A percentile compares a stretch with the other conserved stretches of the same genome.
Evolutionary conservation across 2,888 invertebrate species (phyloP).

Genomic region (Drosophila nigricruria): DNA sequence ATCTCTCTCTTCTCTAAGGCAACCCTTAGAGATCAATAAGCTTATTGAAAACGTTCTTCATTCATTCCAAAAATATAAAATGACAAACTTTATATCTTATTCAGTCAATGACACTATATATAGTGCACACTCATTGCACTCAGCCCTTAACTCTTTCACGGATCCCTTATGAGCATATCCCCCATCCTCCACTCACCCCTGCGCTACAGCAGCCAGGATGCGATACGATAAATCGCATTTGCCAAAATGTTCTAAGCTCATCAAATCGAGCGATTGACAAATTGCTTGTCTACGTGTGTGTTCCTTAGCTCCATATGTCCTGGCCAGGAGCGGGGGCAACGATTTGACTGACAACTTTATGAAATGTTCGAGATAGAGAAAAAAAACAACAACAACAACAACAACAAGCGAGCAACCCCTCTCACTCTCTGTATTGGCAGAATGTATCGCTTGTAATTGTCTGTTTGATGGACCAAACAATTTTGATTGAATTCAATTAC

Average conservation of each 20-base stretch:
- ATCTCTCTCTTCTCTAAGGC: neutral
- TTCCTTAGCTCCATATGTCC: slow-evolving; percentile 37
- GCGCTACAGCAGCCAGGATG: neutral
- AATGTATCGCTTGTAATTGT: slow-evolving; percentile 82
- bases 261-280: slow-evolving; percentile 76
- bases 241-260: slow-evolving; percentile 55
- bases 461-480: slow-evolving; percentile 84
- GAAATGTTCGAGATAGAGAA: slow-evolving; percentile 24
- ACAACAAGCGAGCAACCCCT: too few relatives aligned
- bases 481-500: slow-evolving; percentile 84
- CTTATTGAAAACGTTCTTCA: neutral
- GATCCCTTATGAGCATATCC: neutral
- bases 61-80: neutral
- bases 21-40: neutral
- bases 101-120: neutral
- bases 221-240: slow-evolving; percentile 37
- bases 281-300: slow-evolving; percentile 76
- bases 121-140: neutral
- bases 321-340: slow-evolving; percentile 12
- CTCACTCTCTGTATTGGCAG: slow-evolving; percentile 27
- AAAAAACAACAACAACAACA: neutral
- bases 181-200: neutral
- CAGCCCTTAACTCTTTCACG: slow-evolving; percentile 36
- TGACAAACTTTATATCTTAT: neutral
- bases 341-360: slow-evolving; percentile 63